Base-by-base conservation (phyloP, 2,113 vertebrate genomes). In the Poeciliopsis occidentalis region DNA sequence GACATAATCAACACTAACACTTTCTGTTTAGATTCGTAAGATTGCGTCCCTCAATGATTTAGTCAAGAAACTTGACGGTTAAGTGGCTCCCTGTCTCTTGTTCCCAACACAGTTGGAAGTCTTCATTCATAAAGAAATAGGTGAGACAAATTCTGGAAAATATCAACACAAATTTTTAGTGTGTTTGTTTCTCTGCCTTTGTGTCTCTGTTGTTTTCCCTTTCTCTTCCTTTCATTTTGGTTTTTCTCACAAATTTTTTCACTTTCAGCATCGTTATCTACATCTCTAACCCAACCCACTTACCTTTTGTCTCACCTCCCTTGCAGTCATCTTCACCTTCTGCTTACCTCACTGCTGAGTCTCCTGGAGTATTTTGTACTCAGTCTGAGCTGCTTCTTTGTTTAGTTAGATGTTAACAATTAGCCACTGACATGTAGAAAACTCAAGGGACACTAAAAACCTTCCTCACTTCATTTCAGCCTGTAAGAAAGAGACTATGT, bases 401-500 rank as follows among this genome's bases (percentile, higher is more conserved):
- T 41, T 86, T 76, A 61, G 73, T 84, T 86, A 72, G 76, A 68
- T 73, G 84, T 73, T 77, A 76, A 27, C 69, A 80, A 82, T 19
- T 2, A 47, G 75, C 87, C 85, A 87, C 86, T 76, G 78, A 73
- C 82, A 76, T 75, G 73, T 62, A 79, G 60, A 27, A 47, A 69
- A 27, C 84, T 74, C 71, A 11, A 26, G 84, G 75, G 88, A 89
- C 60, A 61, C 62, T 89, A 80, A 89, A 92, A 87, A 84, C 83
- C 86, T 90, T 81, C 75, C 87, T 88, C 70, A 15, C 39, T 87
- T 86, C 82, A 68, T 54, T 62, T 64, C 69, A 30, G 77, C 83
- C 85, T 87, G 64, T 66, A 41, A 13, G 1, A 65, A 63, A 67
- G 71, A 61, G 39, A 29, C 39, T 44, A 30, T 71, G 64, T 51